Conservation (phyloP, 2,113 vertebrate genomes). For the Megaceryle torquata region DNA sequence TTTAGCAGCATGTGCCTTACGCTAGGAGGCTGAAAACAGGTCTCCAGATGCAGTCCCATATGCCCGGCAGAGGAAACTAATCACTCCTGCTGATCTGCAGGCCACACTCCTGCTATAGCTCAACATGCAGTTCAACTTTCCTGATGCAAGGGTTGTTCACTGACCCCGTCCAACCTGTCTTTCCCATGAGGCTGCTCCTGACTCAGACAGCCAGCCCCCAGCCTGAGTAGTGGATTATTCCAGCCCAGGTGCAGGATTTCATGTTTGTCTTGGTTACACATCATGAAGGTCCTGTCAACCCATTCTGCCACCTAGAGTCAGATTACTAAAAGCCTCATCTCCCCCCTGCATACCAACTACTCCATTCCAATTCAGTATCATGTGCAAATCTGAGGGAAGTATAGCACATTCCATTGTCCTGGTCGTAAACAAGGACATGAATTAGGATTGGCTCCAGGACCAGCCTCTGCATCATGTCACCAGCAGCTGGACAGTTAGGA, state of each 20-base stretch:
- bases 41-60: neutral
- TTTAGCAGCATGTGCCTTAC: neutral
- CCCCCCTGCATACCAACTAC: fast-evolving
- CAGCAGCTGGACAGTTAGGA: neutral
- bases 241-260: neutral
- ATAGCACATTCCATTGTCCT: neutral
- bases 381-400: neutral
- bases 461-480: neutral
- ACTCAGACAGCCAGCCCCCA: neutral
- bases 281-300: neutral
- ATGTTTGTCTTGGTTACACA: neutral
- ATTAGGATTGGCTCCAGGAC: neutral
- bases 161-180: neutral
- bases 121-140: neutral
- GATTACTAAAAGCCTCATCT: neutral
- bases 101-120: neutral
- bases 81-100: neutral
- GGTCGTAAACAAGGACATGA: neutral
- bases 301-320: neutral
- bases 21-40: neutral
- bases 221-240: neutral
- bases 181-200: neutral
- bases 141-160: neutral
- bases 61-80: neutral
- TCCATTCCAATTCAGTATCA: neutral